Percentiles rank a stretch among this genome's conserved stretches.
These are phyloP conservation scores for Drosophila willistoni DNA, from an alignment of 1,140 invertebrate genomes.

Conservation along the genomic window DNA sequence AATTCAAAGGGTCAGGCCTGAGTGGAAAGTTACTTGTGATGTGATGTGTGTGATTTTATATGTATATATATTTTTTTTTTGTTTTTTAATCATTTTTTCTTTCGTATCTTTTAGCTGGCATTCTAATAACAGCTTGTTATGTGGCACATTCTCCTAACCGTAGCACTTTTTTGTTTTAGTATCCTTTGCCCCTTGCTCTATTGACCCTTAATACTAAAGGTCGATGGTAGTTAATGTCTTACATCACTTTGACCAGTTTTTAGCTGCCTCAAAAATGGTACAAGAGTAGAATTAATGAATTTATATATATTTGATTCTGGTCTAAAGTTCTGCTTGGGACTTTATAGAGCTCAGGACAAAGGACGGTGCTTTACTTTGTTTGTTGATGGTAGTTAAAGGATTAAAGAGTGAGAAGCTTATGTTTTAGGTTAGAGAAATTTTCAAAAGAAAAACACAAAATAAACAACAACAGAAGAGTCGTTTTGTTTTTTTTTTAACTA, in stretches of 20 bases:
- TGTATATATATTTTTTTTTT: constrained; percentile 24
- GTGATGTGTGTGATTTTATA: constrained; percentile 19
- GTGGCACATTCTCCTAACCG: constrained; percentile 56
- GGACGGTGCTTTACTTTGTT: not conserved
- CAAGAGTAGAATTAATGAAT: not conserved
- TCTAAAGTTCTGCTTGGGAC: not conserved
- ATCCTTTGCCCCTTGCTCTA: constrained; percentile 15
- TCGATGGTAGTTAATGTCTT: not conserved
- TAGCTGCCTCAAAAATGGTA: constrained; percentile 1
- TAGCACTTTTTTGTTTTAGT: constrained; percentile 20
- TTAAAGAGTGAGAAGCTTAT: constrained; percentile 10
- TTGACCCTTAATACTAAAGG: not conserved
- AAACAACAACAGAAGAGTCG: not conserved
- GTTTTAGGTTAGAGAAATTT: constrained; percentile 1
- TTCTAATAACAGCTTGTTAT: constrained; percentile 31
- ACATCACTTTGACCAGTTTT: not conserved
- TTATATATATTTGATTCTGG: not conserved
- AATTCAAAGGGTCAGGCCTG: constrained; percentile 68
- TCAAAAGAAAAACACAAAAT: not conserved
- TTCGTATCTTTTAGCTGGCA: constrained; percentile 20
- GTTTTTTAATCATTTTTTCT: constrained; percentile 4
- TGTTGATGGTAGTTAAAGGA: not conserved
- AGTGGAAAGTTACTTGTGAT: constrained; percentile 42
- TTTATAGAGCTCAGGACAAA: not conserved
- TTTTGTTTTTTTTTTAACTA: not conserved